Conservation (phyloP, 2,113 vertebrate species). For the Oenanthe melanoleuca region DNA sequence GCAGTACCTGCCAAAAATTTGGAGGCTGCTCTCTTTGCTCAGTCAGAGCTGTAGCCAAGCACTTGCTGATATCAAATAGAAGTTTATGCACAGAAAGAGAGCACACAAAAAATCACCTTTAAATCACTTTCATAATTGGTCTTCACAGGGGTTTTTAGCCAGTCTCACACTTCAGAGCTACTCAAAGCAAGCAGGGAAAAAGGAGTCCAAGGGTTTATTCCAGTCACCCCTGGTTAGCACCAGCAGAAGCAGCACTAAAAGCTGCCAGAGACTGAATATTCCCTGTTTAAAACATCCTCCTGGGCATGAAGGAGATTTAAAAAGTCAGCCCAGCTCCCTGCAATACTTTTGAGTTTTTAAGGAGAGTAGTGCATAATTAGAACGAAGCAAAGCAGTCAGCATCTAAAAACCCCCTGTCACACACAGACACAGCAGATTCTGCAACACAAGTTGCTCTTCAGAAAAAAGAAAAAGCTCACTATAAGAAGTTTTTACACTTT, state of each 20-base stretch:
- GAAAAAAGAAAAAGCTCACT: background rate
- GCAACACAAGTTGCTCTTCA: background rate
- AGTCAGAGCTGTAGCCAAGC: background rate
- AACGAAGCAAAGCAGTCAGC: rapidly evolving
- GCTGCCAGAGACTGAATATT: background rate
- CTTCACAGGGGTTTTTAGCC: background rate
- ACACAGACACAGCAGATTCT: background rate
- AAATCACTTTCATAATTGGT: background rate
- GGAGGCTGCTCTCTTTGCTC: background rate
- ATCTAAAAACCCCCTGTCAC: rapidly evolving
- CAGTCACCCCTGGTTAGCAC: background rate
- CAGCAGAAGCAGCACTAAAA: background rate
- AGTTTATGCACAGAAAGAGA: background rate
- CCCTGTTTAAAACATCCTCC: background rate
- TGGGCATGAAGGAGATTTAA: background rate
- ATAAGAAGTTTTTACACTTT: background rate
- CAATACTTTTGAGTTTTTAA: background rate
- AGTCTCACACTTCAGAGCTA: background rate
- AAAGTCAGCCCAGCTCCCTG: background rate
- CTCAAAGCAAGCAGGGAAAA: background rate
- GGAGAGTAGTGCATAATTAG: rapidly evolving
- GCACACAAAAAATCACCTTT: rapidly evolving
- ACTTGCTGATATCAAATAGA: background rate
- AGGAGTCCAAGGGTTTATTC: background rate
- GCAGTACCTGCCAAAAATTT: background rate